Evolutionary conservation across 2,888 invertebrate species (phyloP).

Genomic region (Plagodis dolabraria): DNA sequence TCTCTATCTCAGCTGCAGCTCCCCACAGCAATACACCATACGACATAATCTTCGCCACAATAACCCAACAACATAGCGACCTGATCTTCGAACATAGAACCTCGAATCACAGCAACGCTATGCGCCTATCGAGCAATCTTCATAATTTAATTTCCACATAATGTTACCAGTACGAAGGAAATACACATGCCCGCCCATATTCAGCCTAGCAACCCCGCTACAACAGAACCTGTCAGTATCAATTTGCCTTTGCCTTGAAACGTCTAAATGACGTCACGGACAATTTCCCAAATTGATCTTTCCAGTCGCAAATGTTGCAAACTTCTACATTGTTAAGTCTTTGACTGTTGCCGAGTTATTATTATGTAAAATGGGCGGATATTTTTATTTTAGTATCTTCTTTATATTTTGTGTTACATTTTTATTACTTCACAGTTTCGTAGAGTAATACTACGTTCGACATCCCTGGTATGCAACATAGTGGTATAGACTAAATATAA

Average conservation of each 20-base stretch:
- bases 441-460: too few species aligned
- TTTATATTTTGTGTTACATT: too few species aligned
- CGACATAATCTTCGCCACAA: too few species aligned
- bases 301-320: slow-evolving; percentile 21
- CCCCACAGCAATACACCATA: too few species aligned
- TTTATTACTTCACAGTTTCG: too few species aligned
- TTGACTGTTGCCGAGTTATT: slow-evolving; percentile 11
- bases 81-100: too few species aligned
- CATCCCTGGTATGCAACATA: too few species aligned
- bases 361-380: not conserved
- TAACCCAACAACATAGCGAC: too few species aligned
- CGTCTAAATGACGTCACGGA: slow-evolving; percentile 30
- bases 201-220: slow-evolving; percentile 9
- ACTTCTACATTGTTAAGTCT: slow-evolving; percentile 18
- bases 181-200: slow-evolving; percentile 13
- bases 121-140: too few species aligned
- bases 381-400: not conserved
- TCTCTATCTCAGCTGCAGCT: too few species aligned
- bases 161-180: slow-evolving; percentile 8
- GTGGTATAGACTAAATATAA: too few species aligned
- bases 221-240: slow-evolving; percentile 26
- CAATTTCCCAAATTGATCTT: slow-evolving; percentile 36
- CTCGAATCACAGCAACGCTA: too few species aligned
- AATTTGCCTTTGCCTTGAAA: slow-evolving; percentile 33
- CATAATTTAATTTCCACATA: not conserved